Percentiles rank a stretch among this genome's conserved stretches.
phyloP scores from a whole-genome alignment of 2,888 invertebrate species.

The Leucania comma region DNA sequence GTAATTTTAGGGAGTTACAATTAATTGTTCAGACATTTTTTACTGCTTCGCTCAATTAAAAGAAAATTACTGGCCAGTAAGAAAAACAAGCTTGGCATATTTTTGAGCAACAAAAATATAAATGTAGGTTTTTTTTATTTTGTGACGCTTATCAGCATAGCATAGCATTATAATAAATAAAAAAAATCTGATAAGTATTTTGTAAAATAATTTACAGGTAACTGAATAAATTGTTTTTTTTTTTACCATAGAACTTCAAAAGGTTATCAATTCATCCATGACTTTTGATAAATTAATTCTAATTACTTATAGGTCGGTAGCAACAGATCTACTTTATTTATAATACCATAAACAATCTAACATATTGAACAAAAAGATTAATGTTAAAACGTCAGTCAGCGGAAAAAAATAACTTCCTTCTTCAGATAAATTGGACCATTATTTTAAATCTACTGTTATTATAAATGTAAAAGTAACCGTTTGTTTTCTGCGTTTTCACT shows the following conservation, averaged over 20 bases:
- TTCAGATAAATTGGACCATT: constrained; percentile 20
- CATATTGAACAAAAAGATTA: neutral
- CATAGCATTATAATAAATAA: too few species aligned
- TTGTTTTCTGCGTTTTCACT: neutral
- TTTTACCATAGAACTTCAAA: neutral
- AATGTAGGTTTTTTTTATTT: neutral
- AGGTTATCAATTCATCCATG: constrained; percentile 36
- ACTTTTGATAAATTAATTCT: neutral
- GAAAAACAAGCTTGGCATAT: constrained; percentile 8
- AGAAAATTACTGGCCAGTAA: constrained; percentile 35
- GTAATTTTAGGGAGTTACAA: constrained; percentile 51
- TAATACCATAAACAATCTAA: neutral
- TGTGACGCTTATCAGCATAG: too few species aligned
- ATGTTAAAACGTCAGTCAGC: neutral
- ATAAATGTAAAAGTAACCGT: neutral
- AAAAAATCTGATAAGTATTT: too few species aligned
- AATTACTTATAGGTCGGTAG: neutral
- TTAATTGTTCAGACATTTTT: constrained; percentile 56
- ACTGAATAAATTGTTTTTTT: too few species aligned
- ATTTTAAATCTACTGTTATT: neutral
- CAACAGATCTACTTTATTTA: neutral
- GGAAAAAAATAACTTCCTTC: neutral
- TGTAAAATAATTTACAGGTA: too few species aligned
- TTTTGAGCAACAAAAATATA: neutral
- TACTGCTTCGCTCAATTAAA: constrained; percentile 51